Percentiles rank a stretch among this genome's conserved stretches.
Evolutionary conservation across 2,888 invertebrate genomes (phyloP).

Genomic region (Hyles lineata): DNA sequence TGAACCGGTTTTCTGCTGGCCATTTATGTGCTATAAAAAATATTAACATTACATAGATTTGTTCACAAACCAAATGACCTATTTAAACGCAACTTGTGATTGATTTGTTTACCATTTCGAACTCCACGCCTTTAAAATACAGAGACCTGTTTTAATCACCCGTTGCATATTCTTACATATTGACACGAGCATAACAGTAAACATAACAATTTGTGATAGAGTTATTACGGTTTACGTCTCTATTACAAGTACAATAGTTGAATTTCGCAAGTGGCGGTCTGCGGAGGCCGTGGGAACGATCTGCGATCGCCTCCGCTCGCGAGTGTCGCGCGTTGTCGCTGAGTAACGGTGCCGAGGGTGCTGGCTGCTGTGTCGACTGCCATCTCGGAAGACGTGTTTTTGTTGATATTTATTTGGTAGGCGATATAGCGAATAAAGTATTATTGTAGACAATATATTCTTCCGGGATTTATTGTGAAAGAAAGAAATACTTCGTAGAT

Average conservation of each 20-base stretch:
- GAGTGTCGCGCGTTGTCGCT: conserved; percentile 49
- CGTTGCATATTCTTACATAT: background rate
- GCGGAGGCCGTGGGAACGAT: conserved; percentile 75
- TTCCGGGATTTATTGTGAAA: no score
- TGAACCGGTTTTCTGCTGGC: no score
- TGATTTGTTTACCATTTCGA: conserved; percentile 30
- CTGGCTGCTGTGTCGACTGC: no score
- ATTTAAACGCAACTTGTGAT: background rate
- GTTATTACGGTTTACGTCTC: background rate
- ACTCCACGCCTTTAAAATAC: conserved; percentile 10
- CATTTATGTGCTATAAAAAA: no score
- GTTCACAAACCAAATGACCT: background rate
- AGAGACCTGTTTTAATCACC: no score
- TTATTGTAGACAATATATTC: no score
- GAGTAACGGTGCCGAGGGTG: conserved; percentile 59
- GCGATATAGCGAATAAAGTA: no score
- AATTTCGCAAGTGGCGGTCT: conserved; percentile 58
- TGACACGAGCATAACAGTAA: conserved; percentile 3
- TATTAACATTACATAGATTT: no score
- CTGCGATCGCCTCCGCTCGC: conserved; percentile 50
- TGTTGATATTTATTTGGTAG: no score
- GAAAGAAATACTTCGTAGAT: no score
- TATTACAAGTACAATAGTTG: conserved; percentile 5
- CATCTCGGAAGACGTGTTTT: no score
- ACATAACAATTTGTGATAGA: background rate